Evolutionary conservation across 2,113 vertebrate species (phyloP), one percentile per base, ranked within the genome.

Genomic region (Sinocyclocheilus anophthalmus): DNA sequence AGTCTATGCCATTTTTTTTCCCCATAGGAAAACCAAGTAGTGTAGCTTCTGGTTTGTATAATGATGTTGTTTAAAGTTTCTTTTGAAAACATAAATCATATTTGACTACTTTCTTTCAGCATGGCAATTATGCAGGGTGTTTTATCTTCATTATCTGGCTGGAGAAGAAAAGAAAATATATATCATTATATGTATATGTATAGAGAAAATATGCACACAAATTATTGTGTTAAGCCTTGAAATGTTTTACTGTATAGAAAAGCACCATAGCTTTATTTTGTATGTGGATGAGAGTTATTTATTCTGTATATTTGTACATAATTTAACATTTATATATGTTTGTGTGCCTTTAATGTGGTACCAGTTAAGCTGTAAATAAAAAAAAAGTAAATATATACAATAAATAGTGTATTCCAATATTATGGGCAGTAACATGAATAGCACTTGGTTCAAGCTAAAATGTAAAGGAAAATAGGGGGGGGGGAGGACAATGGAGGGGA

Each of bases 291-390:
- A 94, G 88, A 95, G 96, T 96, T 97, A 98, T 98, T 98, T 99
- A 98, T 99, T 97, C 94, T 96, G 96, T 96, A 96, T 96, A 94
- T 96, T 96, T 97, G 92, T 96, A 96, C 90, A 96, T 97, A 95
- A 90, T 83, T 93, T 93, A 91, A 93, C 91, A 92, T 95, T 89
- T 92, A 93, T 95, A 93, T 96, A 93, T 96, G 94, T 93, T 89
- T 95, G 93, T 93, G 95, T 97, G 95, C 95, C 96, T 97, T 97
- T 95, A 88, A 94, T 96, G 93, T 90, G 96, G 95, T 95, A 94
- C 93, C 93, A 93, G 95, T 92, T 42, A 92, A 91, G 91, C 87
- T 94, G 94, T 95, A 92, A 93, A 91, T 94, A 95, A 93, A 88
- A 39, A 39, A 89, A 90, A 85, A 53, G 10, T 45, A 48, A 48